Conservation (phyloP, 1,140 invertebrate species). For the Bombus huntii region DNA sequence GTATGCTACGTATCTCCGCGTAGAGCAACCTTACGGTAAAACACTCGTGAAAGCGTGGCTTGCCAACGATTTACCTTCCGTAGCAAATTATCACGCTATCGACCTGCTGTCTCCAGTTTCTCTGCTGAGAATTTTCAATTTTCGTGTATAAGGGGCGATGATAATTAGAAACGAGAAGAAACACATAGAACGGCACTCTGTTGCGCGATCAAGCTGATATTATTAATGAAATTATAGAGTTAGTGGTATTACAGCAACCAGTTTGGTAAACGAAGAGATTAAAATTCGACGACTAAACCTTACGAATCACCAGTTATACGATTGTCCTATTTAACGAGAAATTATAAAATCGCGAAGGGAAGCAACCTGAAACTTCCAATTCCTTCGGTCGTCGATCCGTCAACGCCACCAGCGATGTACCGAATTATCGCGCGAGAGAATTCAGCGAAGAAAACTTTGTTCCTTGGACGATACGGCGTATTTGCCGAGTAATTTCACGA, state of each 20-base stretch:
- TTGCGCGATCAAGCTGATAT: background rate
- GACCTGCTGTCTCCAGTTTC: background rate
- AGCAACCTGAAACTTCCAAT: background rate
- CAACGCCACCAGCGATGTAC: too few species aligned
- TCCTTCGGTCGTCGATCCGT: too few species aligned
- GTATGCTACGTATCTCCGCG: background rate
- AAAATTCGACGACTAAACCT: background rate
- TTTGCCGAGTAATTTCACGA: constrained; percentile 22
- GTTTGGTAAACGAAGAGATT: background rate
- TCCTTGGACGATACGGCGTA: background rate
- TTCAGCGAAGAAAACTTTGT: background rate
- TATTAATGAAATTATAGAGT: background rate
- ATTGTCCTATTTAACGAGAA: background rate
- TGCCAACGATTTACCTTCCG: background rate
- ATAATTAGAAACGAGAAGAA: too few species aligned
- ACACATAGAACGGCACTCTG: too few species aligned
- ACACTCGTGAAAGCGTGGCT: background rate
- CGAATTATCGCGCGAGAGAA: background rate
- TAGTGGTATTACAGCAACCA: background rate
- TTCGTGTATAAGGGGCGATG: too few species aligned
- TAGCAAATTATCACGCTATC: background rate
- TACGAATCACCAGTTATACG: too few species aligned
- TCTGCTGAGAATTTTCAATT: background rate
- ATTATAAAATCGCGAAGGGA: background rate
- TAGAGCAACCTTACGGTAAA: background rate